Base-by-base conservation (phyloP, 2,797 vertebrate genomes). In the Onychomys arenicola region DNA sequence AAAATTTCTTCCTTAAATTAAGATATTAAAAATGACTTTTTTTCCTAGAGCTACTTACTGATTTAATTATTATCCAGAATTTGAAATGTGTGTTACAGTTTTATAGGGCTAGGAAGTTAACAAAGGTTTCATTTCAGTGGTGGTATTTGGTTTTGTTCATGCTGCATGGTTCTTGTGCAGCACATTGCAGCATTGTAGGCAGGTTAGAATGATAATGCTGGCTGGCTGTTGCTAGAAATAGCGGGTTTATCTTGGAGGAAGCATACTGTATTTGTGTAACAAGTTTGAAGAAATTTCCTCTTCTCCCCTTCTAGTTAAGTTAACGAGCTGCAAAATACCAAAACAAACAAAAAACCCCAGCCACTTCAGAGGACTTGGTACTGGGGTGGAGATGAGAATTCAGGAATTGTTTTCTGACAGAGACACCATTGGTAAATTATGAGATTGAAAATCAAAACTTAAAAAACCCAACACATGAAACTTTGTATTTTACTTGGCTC, bases 51-150 rank as follows among this genome's bases (percentile, higher is more conserved):
- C 34, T 77, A 5, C 89, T 14, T 94, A 87, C 32, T 29, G 43
- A 69, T 96, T 90, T 93, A 88, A 88, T 96, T 95, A 69, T 69
- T 97, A 91, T 80, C 0, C 71, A 93, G 59, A 88, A 61, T 59
- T 92, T 91, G 6, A 93, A 90, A 10, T 85, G 10, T 91, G 12
- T 57, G 85, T 61, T 93, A 63, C 65, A 40, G 6, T 29, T 95
- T 83, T 83, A 7, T 19, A 19, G 5, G 21, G 27, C 90, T 96
- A 92, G 14, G 17, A 80, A 82, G 25, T 78, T 82, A 95, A 69
- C 46, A 76, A 94, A 90, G 55, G n/a, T 78, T 76, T 37, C 57
- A 55, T 84, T 82, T 93, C 25, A 76, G 10, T 92, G 87, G 73
- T 90, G 34, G 25, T 95, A 40, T 69, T 95, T 94, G 32, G 59